Conservation (phyloP, 2,113 vertebrate genomes). For the Larimichthys crocea region DNA sequence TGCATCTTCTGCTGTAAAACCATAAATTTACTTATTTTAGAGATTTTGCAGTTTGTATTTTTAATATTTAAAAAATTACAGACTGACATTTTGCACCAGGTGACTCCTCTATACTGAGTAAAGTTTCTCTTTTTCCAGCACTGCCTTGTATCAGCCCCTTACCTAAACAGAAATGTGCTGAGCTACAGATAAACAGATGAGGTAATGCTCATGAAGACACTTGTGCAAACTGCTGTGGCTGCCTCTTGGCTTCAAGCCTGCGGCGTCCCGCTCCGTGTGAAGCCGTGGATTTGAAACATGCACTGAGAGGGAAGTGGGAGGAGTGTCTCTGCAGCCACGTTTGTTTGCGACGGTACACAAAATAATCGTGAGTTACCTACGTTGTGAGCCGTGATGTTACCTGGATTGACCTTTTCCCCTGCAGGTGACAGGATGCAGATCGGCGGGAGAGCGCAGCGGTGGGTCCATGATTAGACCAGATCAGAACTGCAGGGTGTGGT, state of each 20-base stretch:
- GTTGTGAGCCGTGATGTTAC: conserved; percentile 66
- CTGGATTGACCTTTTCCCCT: conserved; percentile 75
- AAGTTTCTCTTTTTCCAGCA: not conserved
- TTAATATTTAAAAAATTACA: not conserved
- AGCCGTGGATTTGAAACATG: conserved; percentile 17
- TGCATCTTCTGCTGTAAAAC: not conserved
- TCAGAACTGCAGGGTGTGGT: conserved; percentile 68
- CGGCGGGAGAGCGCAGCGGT: conserved; percentile 46
- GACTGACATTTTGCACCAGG: too few relatives aligned
- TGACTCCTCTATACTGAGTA: not conserved
- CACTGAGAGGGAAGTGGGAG: conserved; percentile 3
- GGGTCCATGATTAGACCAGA: conserved; percentile 65
- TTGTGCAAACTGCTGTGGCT: not conserved
- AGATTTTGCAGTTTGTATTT: not conserved
- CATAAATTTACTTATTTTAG: not conserved
- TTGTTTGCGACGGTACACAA: conserved; percentile 43
- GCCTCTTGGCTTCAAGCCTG: conserved; percentile 15
- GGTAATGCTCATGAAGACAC: too few relatives aligned
- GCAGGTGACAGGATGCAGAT: conserved; percentile 73
- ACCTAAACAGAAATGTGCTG: not conserved
- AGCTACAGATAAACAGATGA: not conserved
- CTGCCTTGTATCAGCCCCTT: not conserved
- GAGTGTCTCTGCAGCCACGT: conserved; percentile 36
- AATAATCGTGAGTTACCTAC: conserved; percentile 55
- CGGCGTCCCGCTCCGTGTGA: not conserved